These are phyloP conservation scores for Drosophila funebris DNA, from an alignment of 1,140 invertebrate genomes.

Conservation along the genomic window DNA sequence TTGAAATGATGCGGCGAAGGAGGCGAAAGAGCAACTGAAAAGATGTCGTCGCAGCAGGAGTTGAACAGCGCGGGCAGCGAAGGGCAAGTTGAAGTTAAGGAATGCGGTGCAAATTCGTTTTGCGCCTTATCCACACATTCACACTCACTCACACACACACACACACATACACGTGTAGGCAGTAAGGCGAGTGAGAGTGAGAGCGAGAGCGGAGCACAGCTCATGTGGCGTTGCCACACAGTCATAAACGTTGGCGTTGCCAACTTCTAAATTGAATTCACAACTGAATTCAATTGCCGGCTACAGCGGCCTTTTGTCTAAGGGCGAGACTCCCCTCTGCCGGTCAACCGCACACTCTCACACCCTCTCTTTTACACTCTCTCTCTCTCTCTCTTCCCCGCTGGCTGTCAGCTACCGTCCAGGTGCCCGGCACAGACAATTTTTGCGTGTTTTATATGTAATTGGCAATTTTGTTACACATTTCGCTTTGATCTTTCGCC, in stretches of 20 bases:
- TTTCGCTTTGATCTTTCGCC: constrained; percentile 74
- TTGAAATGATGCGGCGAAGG: constrained; percentile 37
- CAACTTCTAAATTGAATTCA: constrained; percentile 75
- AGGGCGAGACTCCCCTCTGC: constrained; percentile 3
- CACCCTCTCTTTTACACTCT: neutral
- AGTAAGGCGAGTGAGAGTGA: neutral
- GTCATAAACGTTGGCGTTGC: constrained; percentile 65
- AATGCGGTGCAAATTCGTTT: constrained; percentile 74
- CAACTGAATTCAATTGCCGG: constrained; percentile 70
- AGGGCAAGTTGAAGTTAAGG: constrained; percentile 34
- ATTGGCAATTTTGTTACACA: constrained; percentile 78
- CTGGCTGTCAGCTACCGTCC: neutral
- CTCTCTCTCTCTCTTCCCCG: neutral
- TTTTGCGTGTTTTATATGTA: constrained; percentile 68
- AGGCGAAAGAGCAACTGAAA: constrained; percentile 20
- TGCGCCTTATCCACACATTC: constrained; percentile 44
- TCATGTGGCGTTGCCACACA: constrained; percentile 45
- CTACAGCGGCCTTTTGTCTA: constrained; percentile 59
- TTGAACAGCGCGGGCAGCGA: neutral
- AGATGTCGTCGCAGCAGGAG: constrained; percentile 12
- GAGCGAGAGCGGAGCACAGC: neutral
- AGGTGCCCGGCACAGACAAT: constrained; percentile 43
- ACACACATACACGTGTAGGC: neutral
- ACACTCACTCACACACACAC: neutral
- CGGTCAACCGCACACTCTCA: neutral